These are phyloP conservation scores for Leptoteleia sp. DNA, from an alignment of 1,140 invertebrate species.

Conservation along the genomic window DNA sequence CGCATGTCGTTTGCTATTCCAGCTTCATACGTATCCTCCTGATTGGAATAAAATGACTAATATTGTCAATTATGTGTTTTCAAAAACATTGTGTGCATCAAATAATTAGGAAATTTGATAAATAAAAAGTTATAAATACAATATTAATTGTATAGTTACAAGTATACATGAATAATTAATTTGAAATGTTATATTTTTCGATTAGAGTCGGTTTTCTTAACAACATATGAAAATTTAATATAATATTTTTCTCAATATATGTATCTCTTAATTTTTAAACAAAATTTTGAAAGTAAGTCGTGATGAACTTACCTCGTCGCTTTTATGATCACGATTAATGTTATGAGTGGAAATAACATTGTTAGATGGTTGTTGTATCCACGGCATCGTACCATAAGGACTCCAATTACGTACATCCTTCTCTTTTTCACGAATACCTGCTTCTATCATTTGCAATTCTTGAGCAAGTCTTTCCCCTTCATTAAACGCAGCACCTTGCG, in stretches of 20 bases:
- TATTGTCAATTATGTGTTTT: not conserved
- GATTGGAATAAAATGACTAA: no score
- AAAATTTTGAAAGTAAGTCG: no score
- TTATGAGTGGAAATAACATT: constrained; percentile 73
- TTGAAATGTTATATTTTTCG: no score
- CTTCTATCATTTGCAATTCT: constrained; percentile 85
- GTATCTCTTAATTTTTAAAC: no score
- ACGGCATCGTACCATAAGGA: constrained; percentile 75
- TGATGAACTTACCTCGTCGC: constrained; percentile 72
- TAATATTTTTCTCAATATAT: no score
- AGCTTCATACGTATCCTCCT: constrained; percentile 86
- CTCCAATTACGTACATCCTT: constrained; percentile 83
- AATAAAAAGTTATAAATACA: no score
- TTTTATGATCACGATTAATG: constrained; percentile 74
- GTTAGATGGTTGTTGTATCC: constrained; percentile 73
- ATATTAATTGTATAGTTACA: no score
- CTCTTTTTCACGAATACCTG: constrained; percentile 85
- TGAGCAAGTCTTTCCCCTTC: constrained; percentile 84
- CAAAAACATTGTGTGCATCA: no score
- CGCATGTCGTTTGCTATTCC: constrained; percentile 86
- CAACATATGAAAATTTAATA: no score
- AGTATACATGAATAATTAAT: no score
- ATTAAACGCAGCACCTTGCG: constrained; percentile 80
- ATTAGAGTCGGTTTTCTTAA: no score
- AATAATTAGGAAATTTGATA: no score